phyloP scores from a whole-genome alignment of 2,888 invertebrate species.

The Agonum fuliginosum region DNA sequence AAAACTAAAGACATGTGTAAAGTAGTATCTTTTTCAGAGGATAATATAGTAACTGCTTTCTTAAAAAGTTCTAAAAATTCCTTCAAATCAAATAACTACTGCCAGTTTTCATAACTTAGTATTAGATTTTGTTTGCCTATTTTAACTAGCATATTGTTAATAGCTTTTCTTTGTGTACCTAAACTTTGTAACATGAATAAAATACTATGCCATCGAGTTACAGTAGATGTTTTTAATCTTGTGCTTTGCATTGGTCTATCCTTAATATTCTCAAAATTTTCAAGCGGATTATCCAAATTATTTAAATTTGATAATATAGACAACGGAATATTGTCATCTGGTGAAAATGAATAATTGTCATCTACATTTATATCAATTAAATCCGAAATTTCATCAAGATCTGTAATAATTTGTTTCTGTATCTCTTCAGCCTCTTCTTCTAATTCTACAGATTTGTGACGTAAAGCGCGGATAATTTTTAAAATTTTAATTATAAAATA shows the following conservation, averaged over 20 bases:
- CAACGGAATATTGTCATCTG: neutral
- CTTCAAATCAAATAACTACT: no score
- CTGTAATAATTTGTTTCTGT: neutral
- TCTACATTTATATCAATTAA: neutral
- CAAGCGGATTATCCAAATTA: neutral
- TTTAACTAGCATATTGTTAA: no score
- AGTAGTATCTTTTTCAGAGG: no score
- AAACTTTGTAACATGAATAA: neutral
- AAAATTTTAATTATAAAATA: neutral
- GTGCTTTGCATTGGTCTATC: neutral
- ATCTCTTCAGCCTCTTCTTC: constrained; percentile 8
- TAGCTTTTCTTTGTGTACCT: neutral
- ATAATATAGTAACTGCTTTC: no score
- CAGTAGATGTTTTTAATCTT: neutral
- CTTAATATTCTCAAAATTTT: no score
- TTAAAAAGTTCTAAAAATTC: no score
- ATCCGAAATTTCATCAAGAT: neutral
- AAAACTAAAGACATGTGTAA: no score
- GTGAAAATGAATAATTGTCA: neutral
- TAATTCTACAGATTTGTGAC: neutral
- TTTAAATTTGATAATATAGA: neutral
- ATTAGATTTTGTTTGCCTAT: no score
- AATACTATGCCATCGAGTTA: neutral
- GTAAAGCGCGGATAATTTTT: neutral
- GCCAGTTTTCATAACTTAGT: no score